A percentile compares a stretch with the other conserved stretches of the same genome.
phyloP scores from a whole-genome alignment of 2,888 invertebrate species.

The Baccha elongata region DNA sequence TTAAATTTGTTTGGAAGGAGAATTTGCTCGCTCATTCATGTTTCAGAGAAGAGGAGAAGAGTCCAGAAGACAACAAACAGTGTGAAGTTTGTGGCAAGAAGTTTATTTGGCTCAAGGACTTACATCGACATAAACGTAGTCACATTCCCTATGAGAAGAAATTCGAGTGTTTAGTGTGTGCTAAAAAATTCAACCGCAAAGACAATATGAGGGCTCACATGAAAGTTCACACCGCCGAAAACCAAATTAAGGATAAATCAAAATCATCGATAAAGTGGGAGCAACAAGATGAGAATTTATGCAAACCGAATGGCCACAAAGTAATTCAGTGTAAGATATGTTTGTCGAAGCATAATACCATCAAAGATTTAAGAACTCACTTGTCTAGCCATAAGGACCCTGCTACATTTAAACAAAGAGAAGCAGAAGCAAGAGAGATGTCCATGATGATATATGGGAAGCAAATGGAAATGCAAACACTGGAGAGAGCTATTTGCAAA shows the following conservation, averaged over 20 bases:
- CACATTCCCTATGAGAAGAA: slow-evolving; percentile 84
- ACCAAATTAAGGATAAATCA: slow-evolving; percentile 3
- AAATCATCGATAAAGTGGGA: slow-evolving; percentile 44
- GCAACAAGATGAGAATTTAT: slow-evolving; percentile 75
- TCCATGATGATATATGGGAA: slow-evolving; percentile 77
- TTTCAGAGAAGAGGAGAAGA: slow-evolving; percentile 39
- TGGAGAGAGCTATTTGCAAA: slow-evolving; percentile 31
- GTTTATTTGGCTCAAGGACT: slow-evolving; percentile 86
- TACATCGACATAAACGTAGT: slow-evolving; percentile 86
- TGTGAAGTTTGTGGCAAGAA: slow-evolving; percentile 86
- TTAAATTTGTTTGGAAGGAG: slow-evolving; percentile 78
- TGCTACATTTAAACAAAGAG: slow-evolving; percentile 74
- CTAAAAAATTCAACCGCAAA: slow-evolving; percentile 85
- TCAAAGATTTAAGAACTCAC: slow-evolving; percentile 79
- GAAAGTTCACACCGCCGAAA: slow-evolving; percentile 82
- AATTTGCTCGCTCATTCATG: slow-evolving; percentile 78
- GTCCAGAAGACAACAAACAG: slow-evolving; percentile 76
- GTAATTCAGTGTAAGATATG: slow-evolving; percentile 81
- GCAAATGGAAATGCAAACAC: slow-evolving; percentile 32
- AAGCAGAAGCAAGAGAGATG: slow-evolving; percentile 74
- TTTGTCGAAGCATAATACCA: slow-evolving; percentile 78
- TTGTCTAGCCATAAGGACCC: slow-evolving; percentile 76
- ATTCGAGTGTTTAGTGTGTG: slow-evolving; percentile 84
- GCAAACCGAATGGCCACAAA: slow-evolving; percentile 80
- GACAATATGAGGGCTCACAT: slow-evolving; percentile 85